Base-by-base conservation (phyloP, 2,113 vertebrate genomes). In the Zootoca vivipara region DNA sequence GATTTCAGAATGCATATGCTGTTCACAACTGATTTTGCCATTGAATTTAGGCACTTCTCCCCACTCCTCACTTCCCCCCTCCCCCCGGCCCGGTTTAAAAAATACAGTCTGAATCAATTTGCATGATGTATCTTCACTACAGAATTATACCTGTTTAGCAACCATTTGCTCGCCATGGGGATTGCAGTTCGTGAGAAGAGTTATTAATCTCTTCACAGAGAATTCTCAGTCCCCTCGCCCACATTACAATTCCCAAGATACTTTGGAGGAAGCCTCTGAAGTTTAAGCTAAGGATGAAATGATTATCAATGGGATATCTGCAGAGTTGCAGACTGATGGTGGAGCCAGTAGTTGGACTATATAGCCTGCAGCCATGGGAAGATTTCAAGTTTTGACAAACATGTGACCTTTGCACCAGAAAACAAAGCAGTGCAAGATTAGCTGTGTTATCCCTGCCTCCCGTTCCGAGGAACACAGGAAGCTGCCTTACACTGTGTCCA, bases 381-480 rank as follows among this genome's bases (percentile, higher is more conserved):
- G n/a, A 69, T 69, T 42, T 5, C 24, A 18, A 67, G 26, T 26
- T 83, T 38, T 69, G 64, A n/a, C 67, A 82, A 67, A 83, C 62
- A 67, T 83, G 64, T n/a, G 38, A 24, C 38, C 35, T 70, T 56
- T n/a, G 3, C 0, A 0, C 3, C 86, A 84, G 70, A 28, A 15
- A 52, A 82, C 84, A 7, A 0, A 30, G 56, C 35, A 18, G 72
- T 87, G 64, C 64, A 69, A n/a, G 38, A 73, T 35, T 75, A 42
- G 82, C 85, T 87, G 87, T 87, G 86, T 58, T 91, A 81, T 82
- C 80, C 58, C 62, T 85, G 40, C 35, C 89, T 77, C 82, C 72
- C 33, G 24, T 78, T 89, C 87, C 75, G 3, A 38, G 73, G 2
- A 24, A 18, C 3, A 62, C 5, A 5, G 58, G 58, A 62, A 62